Conservation (phyloP, 2,797 vertebrate genomes). For the Poecile montanus region DNA sequence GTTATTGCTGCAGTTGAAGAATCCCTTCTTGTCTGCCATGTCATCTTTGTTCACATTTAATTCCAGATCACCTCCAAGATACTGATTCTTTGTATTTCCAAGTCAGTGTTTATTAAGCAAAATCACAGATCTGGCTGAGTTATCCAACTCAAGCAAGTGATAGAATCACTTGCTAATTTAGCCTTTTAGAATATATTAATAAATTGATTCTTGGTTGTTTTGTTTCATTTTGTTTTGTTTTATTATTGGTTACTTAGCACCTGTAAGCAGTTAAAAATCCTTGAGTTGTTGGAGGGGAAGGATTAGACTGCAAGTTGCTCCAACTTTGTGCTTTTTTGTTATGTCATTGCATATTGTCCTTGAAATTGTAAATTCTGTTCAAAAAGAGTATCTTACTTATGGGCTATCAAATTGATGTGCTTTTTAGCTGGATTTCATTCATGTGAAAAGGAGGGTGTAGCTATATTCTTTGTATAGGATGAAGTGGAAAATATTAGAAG, state of each 20-base stretch:
- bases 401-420: neutral
- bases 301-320: neutral
- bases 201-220: neutral
- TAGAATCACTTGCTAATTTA: neutral
- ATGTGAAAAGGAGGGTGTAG: neutral
- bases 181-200: neutral
- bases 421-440: neutral
- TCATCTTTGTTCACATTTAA: neutral
- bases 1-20: neutral
- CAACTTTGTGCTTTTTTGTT: neutral
- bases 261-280: neutral
- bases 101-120: neutral
- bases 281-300: neutral
- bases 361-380: neutral
- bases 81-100: neutral
- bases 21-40: neutral
- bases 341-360: neutral
- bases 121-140: neutral
- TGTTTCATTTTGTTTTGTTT: neutral
- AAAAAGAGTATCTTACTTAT: neutral
- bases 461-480: neutral
- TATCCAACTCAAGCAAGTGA: neutral
- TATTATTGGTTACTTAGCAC: neutral
- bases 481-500: neutral
- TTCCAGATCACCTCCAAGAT: neutral